Evolutionary conservation across 2,113 vertebrate genomes (phyloP), one percentile per base, ranked within the genome.

Genomic region (Pollachius pollachius): DNA sequence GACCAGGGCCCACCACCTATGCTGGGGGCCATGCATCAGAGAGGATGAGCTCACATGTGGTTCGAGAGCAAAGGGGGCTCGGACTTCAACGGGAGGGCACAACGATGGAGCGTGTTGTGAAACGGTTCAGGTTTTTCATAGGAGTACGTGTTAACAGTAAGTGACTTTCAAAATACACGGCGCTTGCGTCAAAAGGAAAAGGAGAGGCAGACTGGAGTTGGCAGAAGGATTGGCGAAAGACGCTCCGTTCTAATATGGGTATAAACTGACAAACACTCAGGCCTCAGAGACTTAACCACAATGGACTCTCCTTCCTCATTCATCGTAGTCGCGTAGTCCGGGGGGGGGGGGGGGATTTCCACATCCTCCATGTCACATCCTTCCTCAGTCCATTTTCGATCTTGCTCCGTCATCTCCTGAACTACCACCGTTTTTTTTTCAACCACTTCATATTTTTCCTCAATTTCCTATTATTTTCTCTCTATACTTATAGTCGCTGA

Each of bases 21-120:
- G 77, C 67, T 60, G 9, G 15, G 8, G 62, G 67, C 71, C 82
- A 88, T 77, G 67, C 81, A 79, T 79, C 72, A 75, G 73, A 71
- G 48, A 15, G 37, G 48, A 65, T 87, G 88, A 87, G 76, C 69
- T 89, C 85, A 88, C 79, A 2, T 83, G 81, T 80, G 87, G 70
- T 72, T 79, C 68, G 72, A 15, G 16, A 18, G 52, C 70, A 65
- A 48, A 9, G 41, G 9, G 41, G 41, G 41, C 41, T 48, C 41
- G 8, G 41, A 48, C 41, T 9, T 48, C 41, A 13, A 13, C 2
- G 41, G 41, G 41, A 9, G 41, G 41, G 41, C 9, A 7, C 41
- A 9, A 48, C 41, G 1, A 13, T 13, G 30, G 41, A 48, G 41
- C 8, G 41, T 48, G 8, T 48, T 48, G 30, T 34, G 30, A 34